phyloP scores from a whole-genome alignment of 2,888 invertebrate genomes.

The Byasa hedistus region DNA sequence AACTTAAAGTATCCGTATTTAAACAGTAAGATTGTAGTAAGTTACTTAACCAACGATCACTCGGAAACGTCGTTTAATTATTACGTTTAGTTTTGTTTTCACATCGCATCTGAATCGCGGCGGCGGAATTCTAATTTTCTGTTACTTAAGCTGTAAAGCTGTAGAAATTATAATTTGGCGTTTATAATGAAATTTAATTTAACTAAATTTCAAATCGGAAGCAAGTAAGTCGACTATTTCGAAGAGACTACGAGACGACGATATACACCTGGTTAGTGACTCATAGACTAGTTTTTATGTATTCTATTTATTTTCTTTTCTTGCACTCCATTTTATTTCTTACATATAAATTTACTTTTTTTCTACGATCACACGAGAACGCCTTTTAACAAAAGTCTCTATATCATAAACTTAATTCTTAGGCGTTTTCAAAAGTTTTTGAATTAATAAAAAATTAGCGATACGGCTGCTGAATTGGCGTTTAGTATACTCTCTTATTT shows the following conservation, averaged over 20 bases:
- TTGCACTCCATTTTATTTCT: too few species aligned
- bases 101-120: constrained; percentile 3
- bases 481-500: too few species aligned
- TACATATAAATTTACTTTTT: too few species aligned
- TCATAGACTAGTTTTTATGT: too few species aligned
- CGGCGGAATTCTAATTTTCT: constrained; percentile 26
- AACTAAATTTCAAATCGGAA: constrained; percentile 2
- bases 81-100: constrained; percentile 25
- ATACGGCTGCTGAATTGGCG: too few species aligned
- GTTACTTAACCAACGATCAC: constrained; percentile 12
- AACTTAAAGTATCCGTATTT: constrained; percentile 7
- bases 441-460: too few species aligned
- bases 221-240: neutral
- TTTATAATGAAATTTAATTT: constrained; percentile 19
- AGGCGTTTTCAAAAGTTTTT: too few species aligned
- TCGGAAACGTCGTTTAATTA: constrained; percentile 23
- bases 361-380: too few species aligned
- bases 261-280: too few species aligned
- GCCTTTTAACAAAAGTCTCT: too few species aligned
- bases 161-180: constrained; percentile 12
- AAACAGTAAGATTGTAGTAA: constrained; percentile 14
- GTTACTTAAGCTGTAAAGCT: constrained; percentile 10
- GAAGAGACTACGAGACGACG: constrained; percentile 11
- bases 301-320: too few species aligned
- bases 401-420: too few species aligned